phyloP scores from a whole-genome alignment of 2,797 vertebrate species.

The Gallinago stenura region DNA sequence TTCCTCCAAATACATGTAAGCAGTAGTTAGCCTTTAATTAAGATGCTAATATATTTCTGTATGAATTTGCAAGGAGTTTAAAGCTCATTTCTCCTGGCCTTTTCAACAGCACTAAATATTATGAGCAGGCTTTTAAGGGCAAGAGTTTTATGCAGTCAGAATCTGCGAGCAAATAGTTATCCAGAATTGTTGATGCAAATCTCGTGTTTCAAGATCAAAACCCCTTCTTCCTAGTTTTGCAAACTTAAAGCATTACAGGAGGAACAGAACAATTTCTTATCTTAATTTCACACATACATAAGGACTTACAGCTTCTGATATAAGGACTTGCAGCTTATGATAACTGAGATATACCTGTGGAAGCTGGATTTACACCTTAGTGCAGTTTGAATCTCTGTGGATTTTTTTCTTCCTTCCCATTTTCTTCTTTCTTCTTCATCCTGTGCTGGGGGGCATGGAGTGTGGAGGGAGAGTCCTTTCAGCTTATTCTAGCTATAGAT shows the following conservation, averaged over 20 bases:
- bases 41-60: neutral
- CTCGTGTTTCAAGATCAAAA: neutral
- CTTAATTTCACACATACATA: neutral
- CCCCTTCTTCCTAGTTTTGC: neutral
- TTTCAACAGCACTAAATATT: neutral
- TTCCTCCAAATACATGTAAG: neutral
- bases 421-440: neutral
- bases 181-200: neutral
- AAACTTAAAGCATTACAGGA: slow-evolving; percentile 5
- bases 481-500: neutral
- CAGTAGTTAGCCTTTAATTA: neutral
- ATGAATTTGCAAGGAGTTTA: neutral
- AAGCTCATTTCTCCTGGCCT: neutral
- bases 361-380: slow-evolving; percentile 29
- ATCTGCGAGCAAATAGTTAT: neutral
- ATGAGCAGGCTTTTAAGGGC: neutral
- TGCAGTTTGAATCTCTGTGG: slow-evolving; percentile 5
- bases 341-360: slow-evolving; percentile 6
- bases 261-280: neutral
- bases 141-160: neutral
- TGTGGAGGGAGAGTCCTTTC: neutral
- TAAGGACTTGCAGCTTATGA: neutral
- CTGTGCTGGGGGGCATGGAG: neutral
- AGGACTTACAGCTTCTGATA: neutral
- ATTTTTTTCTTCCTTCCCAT: neutral